Conservation (phyloP, 2,113 vertebrate species). For the Dascyllus trimaculatus region DNA sequence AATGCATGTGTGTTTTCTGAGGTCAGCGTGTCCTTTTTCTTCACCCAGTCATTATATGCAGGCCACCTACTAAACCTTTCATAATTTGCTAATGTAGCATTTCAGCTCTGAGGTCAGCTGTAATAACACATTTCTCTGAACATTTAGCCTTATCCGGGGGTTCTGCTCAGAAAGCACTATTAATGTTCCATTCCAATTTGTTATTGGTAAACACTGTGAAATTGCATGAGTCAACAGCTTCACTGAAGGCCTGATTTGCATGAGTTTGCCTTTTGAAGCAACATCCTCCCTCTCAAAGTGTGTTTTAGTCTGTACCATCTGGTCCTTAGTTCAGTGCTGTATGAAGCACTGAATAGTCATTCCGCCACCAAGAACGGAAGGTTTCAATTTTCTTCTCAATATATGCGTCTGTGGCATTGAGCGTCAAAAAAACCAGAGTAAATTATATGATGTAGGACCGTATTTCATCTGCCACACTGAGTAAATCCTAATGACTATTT, state of each 20-base stretch:
- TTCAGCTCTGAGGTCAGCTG: constrained; percentile 62
- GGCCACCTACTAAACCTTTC: constrained; percentile 53
- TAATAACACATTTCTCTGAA: constrained; percentile 68
- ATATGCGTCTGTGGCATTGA: constrained; percentile 46
- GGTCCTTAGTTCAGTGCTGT: constrained; percentile 65
- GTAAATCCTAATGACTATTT: constrained; percentile 65
- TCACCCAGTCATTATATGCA: constrained; percentile 54
- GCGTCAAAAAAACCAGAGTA: constrained; percentile 36
- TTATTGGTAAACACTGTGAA: constrained; percentile 82
- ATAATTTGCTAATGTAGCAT: constrained; percentile 73
- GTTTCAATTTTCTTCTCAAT: constrained; percentile 72
- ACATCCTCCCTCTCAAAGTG: constrained; percentile 75
- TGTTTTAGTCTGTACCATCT: constrained; percentile 74
- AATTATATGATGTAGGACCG: constrained; percentile 63
- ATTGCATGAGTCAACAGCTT: constrained; percentile 76
- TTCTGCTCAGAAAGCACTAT: constrained; percentile 73
- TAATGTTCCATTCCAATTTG: constrained; percentile 77
- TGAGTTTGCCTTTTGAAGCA: constrained; percentile 70
- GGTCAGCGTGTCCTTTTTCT: constrained; percentile 42
- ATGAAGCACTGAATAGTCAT: constrained; percentile 55
- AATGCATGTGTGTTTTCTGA: constrained; percentile 62
- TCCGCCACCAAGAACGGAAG: constrained; percentile 53
- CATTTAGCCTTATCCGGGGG: constrained; percentile 52
- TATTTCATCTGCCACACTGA: constrained; percentile 57
- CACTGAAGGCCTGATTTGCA: constrained; percentile 75